Evolutionary conservation across 2,797 vertebrate genomes (phyloP).

Genomic region (Craterocephalus amniculus): DNA sequence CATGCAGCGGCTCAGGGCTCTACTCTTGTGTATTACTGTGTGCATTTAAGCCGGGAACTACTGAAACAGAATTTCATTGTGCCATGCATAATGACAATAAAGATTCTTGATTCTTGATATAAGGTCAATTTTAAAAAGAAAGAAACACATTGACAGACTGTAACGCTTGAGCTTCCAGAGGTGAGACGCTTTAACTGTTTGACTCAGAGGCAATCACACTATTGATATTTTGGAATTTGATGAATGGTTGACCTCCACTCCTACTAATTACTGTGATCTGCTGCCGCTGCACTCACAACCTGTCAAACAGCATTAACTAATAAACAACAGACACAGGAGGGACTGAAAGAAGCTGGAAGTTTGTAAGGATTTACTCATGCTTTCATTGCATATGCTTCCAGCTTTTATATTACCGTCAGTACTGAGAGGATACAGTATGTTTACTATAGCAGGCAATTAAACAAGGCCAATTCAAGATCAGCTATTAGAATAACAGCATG

Average conservation of each 20-base stretch:
- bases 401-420: constrained; percentile 3
- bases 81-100: too few species aligned
- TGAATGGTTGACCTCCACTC: constrained; percentile 69
- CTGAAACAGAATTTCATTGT: too few species aligned
- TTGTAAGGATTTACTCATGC: neutral
- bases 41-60: too few species aligned
- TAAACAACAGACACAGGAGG: neutral
- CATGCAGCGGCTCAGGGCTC: too few species aligned
- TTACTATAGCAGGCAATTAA: neutral
- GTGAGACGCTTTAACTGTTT: constrained; percentile 28
- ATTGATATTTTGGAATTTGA: constrained; percentile 53
- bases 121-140: too few species aligned
- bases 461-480: neutral
- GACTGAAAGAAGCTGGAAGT: neutral
- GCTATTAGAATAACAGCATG: neutral
- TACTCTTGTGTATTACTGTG: too few species aligned
- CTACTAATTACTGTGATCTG: constrained; percentile 58
- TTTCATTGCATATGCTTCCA: neutral
- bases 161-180: neutral
- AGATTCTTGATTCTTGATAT: too few species aligned
- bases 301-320: constrained; percentile 15
- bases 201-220: constrained; percentile 17
- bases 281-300: constrained; percentile 19
- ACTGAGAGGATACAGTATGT: neutral
- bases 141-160: neutral